These are phyloP conservation scores for Rhamnusium bicolor DNA, from an alignment of 2,888 invertebrate species.

Conservation along the genomic window DNA sequence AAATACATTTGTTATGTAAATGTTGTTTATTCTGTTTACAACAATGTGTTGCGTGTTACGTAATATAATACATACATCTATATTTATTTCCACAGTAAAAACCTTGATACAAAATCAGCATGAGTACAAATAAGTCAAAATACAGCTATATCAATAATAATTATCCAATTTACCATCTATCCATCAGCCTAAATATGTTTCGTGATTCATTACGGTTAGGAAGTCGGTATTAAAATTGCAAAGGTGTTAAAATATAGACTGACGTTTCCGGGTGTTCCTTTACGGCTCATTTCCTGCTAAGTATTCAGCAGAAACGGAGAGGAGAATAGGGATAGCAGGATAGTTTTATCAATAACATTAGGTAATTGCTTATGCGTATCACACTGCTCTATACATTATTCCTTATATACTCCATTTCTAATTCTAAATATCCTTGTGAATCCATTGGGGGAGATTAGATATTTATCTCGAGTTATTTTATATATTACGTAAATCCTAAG, in stretches of 20 bases:
- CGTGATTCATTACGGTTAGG: slow-evolving; percentile 23
- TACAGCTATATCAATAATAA: slow-evolving; percentile 11
- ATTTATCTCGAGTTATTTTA: too few relatives aligned
- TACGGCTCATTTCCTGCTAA: slow-evolving; percentile 21
- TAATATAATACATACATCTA: background rate
- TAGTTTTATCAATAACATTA: slow-evolving; percentile 29
- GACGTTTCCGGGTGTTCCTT: slow-evolving; percentile 29
- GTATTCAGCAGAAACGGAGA: slow-evolving; percentile 10
- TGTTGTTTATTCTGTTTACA: too few relatives aligned
- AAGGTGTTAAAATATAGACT: slow-evolving; percentile 26
- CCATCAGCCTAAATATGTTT: slow-evolving; percentile 17
- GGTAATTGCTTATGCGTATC: slow-evolving; percentile 28
- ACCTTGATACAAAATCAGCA: background rate
- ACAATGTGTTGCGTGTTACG: background rate
- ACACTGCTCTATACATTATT: slow-evolving; percentile 13
- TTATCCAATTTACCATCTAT: slow-evolving; percentile 4
- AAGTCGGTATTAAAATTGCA: slow-evolving; percentile 25
- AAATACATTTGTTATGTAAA: too few relatives aligned
- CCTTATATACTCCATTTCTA: background rate
- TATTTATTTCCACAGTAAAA: background rate
- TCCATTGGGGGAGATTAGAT: background rate
- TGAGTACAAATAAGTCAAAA: slow-evolving; percentile 6
- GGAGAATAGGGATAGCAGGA: slow-evolving; percentile 3
- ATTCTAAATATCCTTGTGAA: background rate
- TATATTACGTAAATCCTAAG: too few relatives aligned